These are phyloP conservation scores for Drosophila cognata DNA, from an alignment of 2,888 invertebrate genomes.

Conservation along the genomic window DNA sequence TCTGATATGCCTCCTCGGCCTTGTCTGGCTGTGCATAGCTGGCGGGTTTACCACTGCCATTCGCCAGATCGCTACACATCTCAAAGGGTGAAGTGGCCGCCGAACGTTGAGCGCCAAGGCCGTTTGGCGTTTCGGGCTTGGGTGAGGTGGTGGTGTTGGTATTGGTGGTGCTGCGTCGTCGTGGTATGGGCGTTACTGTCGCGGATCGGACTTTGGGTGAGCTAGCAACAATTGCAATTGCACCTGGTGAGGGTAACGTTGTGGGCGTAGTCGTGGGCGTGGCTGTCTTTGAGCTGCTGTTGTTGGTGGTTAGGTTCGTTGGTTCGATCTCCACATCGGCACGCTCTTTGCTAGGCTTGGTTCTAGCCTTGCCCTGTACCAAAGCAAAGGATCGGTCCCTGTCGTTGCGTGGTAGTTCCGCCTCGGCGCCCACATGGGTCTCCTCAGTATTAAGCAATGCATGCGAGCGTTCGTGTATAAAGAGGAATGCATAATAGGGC, in stretches of 20 bases:
- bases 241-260: constrained; percentile 40
- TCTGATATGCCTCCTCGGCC: constrained; percentile 86
- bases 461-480: constrained; percentile 96
- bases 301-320: constrained; percentile 84
- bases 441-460: constrained; percentile 81
- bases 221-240: constrained; percentile 1
- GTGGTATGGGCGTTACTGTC: constrained; percentile 32
- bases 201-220: constrained; percentile 54
- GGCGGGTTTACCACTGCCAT: constrained; percentile 86
- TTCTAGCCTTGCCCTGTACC: constrained; percentile 44
- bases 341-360: constrained; percentile 40
- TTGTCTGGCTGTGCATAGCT: constrained; percentile 88
- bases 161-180: constrained; percentile 30
- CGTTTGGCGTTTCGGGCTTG: constrained; percentile 68
- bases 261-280: constrained; percentile 40
- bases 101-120: constrained; percentile 61
- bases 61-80: constrained; percentile 81
- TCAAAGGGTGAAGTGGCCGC: constrained; percentile 72
- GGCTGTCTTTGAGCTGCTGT: constrained; percentile 67
- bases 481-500: constrained; percentile 94
- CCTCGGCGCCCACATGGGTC: constrained; percentile 37
- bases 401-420: constrained; percentile 41
- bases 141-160: constrained; percentile 31
- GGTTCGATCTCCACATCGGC: constrained; percentile 58
- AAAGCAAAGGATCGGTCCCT: constrained; percentile 32